phyloP scores from a whole-genome alignment of 1,140 invertebrate genomes.

The Bombus pyrosoma region DNA sequence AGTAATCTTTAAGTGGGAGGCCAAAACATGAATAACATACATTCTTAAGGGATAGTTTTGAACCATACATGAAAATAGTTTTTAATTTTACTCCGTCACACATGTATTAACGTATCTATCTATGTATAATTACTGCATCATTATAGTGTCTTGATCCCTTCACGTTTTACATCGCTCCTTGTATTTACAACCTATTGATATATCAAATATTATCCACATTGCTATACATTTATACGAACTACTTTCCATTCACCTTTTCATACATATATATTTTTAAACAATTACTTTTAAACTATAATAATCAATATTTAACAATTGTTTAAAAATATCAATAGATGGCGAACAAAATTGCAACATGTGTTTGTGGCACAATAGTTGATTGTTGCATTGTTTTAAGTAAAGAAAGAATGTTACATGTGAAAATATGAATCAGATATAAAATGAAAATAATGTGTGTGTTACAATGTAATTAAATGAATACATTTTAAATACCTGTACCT shows the following conservation, averaged over 20 bases:
- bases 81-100: slow-evolving; percentile 63
- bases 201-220: slow-evolving; percentile 54
- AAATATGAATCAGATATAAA: slow-evolving; percentile 6
- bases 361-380: slow-evolving; percentile 32
- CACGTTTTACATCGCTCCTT: slow-evolving; percentile 56
- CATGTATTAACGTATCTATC: slow-evolving; percentile 46
- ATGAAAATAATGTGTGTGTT: not conserved
- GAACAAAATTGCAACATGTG: slow-evolving; percentile 19
- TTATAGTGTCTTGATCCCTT: slow-evolving; percentile 72
- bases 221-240: slow-evolving; percentile 47
- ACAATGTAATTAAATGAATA: not conserved
- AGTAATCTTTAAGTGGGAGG: slow-evolving; percentile 46
- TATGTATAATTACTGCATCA: slow-evolving; percentile 54
- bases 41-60: slow-evolving; percentile 57
- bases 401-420: not conserved
- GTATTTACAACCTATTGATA: slow-evolving; percentile 66
- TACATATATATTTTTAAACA: slow-evolving; percentile 41
- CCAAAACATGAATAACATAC: slow-evolving; percentile 58
- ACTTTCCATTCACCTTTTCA: slow-evolving; percentile 46
- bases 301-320: slow-evolving; percentile 47
- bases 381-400: slow-evolving; percentile 1
- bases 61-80: slow-evolving; percentile 73
- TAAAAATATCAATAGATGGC: slow-evolving; percentile 46
- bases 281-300: slow-evolving; percentile 38
- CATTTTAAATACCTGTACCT: slow-evolving; percentile 23